A percentile compares a stretch with the other conserved stretches of the same genome.
These are phyloP conservation scores for Drosophila serrata DNA, from an alignment of 1,140 invertebrate genomes.

Conservation along the genomic window DNA sequence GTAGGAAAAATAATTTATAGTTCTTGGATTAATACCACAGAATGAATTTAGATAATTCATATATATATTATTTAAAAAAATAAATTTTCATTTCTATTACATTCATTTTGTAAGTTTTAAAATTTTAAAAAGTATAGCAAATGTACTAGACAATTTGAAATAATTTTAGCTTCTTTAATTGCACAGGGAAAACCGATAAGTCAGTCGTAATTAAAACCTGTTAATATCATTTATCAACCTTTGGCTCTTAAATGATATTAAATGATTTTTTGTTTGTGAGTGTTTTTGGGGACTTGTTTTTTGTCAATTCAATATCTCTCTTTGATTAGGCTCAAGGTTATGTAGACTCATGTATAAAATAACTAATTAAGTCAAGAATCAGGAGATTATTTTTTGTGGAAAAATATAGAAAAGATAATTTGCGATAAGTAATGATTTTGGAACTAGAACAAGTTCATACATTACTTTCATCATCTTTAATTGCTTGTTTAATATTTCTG, in stretches of 20 bases:
- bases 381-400: too few relatives aligned
- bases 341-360: neutral
- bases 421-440: neutral
- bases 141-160: too few relatives aligned
- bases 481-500: slow-evolving; percentile 1
- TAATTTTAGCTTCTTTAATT: neutral
- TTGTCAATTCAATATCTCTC: neutral
- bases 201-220: slow-evolving; percentile 5
- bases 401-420: too few relatives aligned
- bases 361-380: neutral
- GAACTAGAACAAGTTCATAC: neutral
- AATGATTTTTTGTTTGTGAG: neutral
- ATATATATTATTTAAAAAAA: too few relatives aligned
- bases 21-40: too few relatives aligned
- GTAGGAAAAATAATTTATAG: neutral
- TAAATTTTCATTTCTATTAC: neutral
- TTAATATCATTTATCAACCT: neutral
- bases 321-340: neutral
- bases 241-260: neutral
- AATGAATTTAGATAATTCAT: too few relatives aligned
- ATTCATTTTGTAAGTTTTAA: too few relatives aligned
- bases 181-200: neutral
- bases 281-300: neutral
- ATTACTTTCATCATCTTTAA: neutral
- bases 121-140: neutral